phyloP scores from a whole-genome alignment of 2,888 invertebrate species.

The Elegia similella region DNA sequence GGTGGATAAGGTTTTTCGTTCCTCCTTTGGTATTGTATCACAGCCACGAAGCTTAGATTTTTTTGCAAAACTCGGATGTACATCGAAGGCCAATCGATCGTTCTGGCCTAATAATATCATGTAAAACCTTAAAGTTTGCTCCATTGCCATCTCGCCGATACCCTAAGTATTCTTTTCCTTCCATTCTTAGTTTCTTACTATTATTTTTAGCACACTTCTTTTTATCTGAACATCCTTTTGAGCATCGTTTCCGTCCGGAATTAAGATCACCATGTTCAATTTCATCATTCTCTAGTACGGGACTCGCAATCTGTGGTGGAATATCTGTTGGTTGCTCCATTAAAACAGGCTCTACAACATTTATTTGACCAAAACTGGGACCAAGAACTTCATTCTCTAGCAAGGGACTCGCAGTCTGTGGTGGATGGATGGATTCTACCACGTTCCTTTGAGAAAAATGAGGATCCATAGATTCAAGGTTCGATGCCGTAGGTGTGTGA shows the following conservation, averaged over 20 bases:
- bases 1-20: too few relatives aligned
- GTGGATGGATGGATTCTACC: too few relatives aligned
- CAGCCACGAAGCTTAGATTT: too few relatives aligned
- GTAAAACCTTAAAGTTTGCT: conserved; percentile 4
- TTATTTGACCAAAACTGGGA: not conserved
- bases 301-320: not conserved
- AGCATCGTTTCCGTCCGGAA: conserved; percentile 10
- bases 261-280: conserved; percentile 17
- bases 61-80: too few relatives aligned
- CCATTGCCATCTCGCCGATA: conserved; percentile 14
- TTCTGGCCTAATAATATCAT: too few relatives aligned
- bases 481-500: too few relatives aligned
- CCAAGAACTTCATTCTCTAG: too few relatives aligned
- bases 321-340: not conserved
- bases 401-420: too few relatives aligned
- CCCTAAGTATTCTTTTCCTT: conserved; percentile 16
- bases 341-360: conserved; percentile 11
- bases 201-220: conserved; percentile 15
- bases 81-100: too few relatives aligned
- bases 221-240: conserved; percentile 14
- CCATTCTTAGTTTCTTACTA: conserved; percentile 14
- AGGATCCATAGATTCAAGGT: too few relatives aligned
- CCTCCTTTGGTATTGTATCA: too few relatives aligned
- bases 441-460: too few relatives aligned
- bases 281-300: not conserved